Evolutionary conservation across 2,113 vertebrate species (phyloP).

Genomic region (Sminthopsis crassicaudata): DNA sequence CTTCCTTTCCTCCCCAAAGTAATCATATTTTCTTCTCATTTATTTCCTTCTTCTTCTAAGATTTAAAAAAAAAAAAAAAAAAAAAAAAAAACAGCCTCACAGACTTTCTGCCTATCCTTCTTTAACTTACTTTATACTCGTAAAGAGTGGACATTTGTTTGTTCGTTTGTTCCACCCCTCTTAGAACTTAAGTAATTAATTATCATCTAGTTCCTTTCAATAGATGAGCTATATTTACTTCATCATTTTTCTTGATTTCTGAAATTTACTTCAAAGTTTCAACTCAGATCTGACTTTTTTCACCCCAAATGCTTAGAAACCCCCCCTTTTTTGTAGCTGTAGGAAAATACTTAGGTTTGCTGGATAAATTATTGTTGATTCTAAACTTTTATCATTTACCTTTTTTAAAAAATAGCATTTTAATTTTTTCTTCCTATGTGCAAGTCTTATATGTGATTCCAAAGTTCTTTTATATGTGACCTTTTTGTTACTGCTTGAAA

Average conservation of each 20-base stretch:
- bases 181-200: neutral
- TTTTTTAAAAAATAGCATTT: neutral
- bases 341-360: neutral
- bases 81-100: neutral
- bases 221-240: neutral
- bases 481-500: neutral
- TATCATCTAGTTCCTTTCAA: neutral
- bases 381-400: neutral
- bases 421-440: neutral
- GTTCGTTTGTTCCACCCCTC: neutral
- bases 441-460: neutral
- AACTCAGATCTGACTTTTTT: neutral
- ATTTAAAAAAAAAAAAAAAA: neutral
- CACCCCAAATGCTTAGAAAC: neutral
- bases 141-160: neutral
- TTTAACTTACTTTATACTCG: neutral
- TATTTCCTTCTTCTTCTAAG: neutral
- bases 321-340: neutral
- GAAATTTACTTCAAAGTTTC: neutral
- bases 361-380: neutral
- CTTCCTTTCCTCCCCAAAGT: neutral
- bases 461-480: neutral
- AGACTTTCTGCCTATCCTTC: neutral
- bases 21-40: neutral
- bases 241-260: neutral